Conservation (phyloP, 92 coral and sea anemone species). For the Actinernus sp. region DNA sequence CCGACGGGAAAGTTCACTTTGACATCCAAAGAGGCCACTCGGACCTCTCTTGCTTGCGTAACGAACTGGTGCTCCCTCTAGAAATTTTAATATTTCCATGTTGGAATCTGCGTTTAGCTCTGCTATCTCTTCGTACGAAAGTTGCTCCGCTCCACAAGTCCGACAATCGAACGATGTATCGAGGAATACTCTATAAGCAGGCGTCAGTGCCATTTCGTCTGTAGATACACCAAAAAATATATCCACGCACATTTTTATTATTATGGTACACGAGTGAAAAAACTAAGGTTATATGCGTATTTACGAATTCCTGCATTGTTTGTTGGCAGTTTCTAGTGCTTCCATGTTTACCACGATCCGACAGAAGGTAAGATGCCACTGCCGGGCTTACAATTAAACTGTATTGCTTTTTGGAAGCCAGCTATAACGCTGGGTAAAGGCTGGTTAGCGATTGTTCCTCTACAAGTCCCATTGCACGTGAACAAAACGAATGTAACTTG, state of each 20-base stretch:
- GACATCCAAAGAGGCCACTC: constrained; percentile 36
- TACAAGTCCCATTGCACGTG: constrained; percentile 48
- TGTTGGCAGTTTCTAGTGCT: constrained; percentile 15
- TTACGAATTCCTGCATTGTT: constrained; percentile 28
- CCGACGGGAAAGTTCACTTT: constrained; percentile 37
- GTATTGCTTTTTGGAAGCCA: constrained; percentile 36
- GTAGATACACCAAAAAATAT: constrained; percentile 41
- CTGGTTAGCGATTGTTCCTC: constrained; percentile 30
- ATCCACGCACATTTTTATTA: constrained; percentile 33
- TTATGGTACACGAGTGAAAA: no score
- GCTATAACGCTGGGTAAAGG: constrained; percentile 42
- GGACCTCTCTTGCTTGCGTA: constrained; percentile 41
- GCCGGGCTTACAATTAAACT: constrained; percentile 55
- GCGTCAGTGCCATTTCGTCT: constrained; percentile 60
- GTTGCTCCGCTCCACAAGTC: constrained; percentile 40
- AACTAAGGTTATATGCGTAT: no score
- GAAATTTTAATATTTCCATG: constrained; percentile 12
- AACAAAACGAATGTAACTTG: constrained; percentile 28
- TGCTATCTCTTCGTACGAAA: constrained; percentile 27
- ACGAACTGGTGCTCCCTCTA: constrained; percentile 34
- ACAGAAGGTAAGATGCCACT: constrained; percentile 52
- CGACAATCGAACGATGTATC: constrained; percentile 20
- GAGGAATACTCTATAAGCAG: constrained; percentile 51
- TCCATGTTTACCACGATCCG: constrained; percentile 52
- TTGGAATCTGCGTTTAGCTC: no score